These are phyloP conservation scores for Phocides pigmalion DNA, from an alignment of 1,140 invertebrate genomes.

Conservation along the genomic window DNA sequence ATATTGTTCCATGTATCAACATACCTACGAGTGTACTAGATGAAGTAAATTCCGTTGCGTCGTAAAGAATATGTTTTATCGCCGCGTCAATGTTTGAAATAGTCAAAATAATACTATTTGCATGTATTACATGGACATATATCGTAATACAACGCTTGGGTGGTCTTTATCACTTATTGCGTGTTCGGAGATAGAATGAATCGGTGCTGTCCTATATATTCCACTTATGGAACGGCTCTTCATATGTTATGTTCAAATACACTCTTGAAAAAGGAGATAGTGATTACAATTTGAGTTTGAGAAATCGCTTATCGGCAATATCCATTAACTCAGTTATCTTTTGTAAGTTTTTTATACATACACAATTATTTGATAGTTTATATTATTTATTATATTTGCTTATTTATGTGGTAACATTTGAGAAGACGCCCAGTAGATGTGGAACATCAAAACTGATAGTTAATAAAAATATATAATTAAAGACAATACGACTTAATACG, in stretches of 20 bases:
- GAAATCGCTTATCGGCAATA: conserved; percentile 18
- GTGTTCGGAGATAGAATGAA: conserved; percentile 22
- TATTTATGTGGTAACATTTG: too few species aligned
- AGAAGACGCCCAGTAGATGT: too few species aligned
- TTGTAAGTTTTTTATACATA: too few species aligned
- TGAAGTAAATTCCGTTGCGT: conserved; percentile 1
- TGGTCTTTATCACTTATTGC: conserved; percentile 28
- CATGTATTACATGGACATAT: conserved; percentile 14
- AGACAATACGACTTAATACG: too few species aligned
- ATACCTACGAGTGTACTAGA: background rate
- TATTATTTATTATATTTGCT: too few species aligned
- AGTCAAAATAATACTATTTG: conserved; percentile 20
- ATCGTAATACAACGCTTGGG: conserved; percentile 3
- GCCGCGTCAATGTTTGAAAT: conserved; percentile 8
- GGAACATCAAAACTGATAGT: too few species aligned
- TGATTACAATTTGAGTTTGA: conserved; percentile 9
- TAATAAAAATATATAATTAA: too few species aligned
- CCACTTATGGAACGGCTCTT: conserved; percentile 2
- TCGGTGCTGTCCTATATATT: conserved; percentile 16
- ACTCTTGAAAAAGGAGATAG: conserved; percentile 13
- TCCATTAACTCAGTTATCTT: conserved; percentile 12
- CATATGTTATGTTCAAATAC: conserved; percentile 5
- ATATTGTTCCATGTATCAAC: conserved; percentile 12
- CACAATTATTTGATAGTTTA: too few species aligned
- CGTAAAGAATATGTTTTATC: conserved; percentile 16